Conservation (phyloP, 2,888 invertebrate species). For the Rutpela maculata region DNA sequence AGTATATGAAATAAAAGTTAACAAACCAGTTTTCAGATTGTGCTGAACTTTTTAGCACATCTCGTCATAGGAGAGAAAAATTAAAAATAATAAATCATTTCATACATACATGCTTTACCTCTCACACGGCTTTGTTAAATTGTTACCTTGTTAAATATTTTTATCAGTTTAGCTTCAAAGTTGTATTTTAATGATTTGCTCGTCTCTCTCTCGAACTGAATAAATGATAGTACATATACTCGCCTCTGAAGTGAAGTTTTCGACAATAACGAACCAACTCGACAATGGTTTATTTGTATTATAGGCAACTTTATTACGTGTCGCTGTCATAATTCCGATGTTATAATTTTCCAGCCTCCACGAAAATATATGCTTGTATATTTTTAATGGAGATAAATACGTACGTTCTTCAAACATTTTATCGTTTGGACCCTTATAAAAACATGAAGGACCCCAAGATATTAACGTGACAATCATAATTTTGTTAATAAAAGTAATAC, state of each 20-base stretch:
- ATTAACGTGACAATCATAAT: too few relatives aligned
- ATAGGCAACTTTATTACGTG: slow-evolving; percentile 35
- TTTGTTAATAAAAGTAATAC: too few relatives aligned
- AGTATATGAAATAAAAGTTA: background rate
- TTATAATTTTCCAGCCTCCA: slow-evolving; percentile 3
- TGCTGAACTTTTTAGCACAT: background rate
- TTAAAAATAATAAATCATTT: background rate
- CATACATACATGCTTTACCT: background rate
- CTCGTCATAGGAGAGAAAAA: background rate
- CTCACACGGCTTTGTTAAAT: background rate
- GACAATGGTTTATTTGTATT: slow-evolving; percentile 34
- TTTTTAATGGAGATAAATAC: background rate
- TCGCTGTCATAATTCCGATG: slow-evolving; percentile 7
- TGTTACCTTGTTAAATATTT: background rate
- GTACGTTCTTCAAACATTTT: background rate
- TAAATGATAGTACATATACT: slow-evolving; percentile 30
- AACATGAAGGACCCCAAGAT: too few relatives aligned
- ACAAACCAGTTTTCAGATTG: background rate
- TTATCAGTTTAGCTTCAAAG: slow-evolving; percentile 14
- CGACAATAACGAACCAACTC: slow-evolving; percentile 23
- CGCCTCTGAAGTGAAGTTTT: slow-evolving; percentile 26
- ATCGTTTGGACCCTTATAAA: too few relatives aligned
- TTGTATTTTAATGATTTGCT: slow-evolving; percentile 32
- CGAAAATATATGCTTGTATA: slow-evolving; percentile 4
- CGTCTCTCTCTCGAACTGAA: slow-evolving; percentile 14